Evolutionary conservation across 1,140 invertebrate species (phyloP).

Genomic region (Dolichoris vasculosae): DNA sequence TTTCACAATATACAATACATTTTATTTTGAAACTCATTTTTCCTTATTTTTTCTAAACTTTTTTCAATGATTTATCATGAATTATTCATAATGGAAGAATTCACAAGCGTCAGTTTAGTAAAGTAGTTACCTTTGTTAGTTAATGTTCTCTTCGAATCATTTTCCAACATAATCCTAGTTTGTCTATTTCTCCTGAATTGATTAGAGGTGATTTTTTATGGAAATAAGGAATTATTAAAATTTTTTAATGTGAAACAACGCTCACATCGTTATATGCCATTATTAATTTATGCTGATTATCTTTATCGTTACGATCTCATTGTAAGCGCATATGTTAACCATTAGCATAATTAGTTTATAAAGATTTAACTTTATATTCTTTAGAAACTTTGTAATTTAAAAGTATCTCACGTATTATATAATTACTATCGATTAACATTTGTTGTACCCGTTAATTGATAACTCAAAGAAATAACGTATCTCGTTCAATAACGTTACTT

Average conservation of each 20-base stretch:
- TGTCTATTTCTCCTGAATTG: neutral
- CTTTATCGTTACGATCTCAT: constrained; percentile 17
- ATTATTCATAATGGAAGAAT: neutral
- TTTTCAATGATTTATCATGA: neutral
- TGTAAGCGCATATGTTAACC: constrained; percentile 8
- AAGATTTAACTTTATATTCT: neutral
- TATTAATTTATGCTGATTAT: constrained; percentile 41
- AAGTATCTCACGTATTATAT: constrained; percentile 32
- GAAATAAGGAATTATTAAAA: constrained; percentile 31
- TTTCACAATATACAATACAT: no score
- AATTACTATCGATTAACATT: constrained; percentile 35
- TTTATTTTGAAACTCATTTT: no score
- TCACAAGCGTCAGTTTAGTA: neutral
- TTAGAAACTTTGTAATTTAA: neutral
- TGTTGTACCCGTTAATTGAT: neutral
- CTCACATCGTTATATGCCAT: constrained; percentile 30
- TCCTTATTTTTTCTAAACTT: neutral
- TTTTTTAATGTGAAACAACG: neutral
- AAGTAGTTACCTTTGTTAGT: neutral
- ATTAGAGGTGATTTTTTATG: neutral
- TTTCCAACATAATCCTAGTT: neutral
- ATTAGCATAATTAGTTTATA: constrained; percentile 40
- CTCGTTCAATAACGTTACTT: neutral
- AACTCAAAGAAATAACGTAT: neutral
- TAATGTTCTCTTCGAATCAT: neutral